Evolutionary conservation across 2,797 vertebrate species (phyloP), one percentile per base, ranked within the genome.

Genomic region (Tympanoctomys barrerae): DNA sequence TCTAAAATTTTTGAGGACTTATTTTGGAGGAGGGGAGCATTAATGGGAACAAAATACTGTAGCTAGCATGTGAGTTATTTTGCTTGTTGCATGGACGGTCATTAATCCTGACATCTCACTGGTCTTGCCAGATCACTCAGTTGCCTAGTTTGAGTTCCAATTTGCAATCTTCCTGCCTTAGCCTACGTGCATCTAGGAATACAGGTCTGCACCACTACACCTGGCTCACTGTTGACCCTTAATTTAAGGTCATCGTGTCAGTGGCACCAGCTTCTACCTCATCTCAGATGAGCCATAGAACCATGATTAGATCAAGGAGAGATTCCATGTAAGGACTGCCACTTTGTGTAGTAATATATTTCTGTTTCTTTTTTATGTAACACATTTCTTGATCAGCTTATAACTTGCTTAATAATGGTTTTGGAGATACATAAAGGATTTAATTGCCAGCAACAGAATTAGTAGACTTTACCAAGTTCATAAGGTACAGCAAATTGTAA

Each of bases 401-500:
- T 83, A 59, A 31, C 61, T 14, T 78, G 42, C 62, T 91, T 71
- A 83, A 88, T 83, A 78, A 91, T 61, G 68, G 42, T 83, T 81
- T 90, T 70, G 42, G 42, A 78, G 14, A n/a, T 54, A 6, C 13
- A 71, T 26, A 54, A 18, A 77, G 24, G 6, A 71, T n/a, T 75
- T 14, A 26, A 28, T 84, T 79, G n/a, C 61, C n/a, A 94, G 83
- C 42, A 64, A 89, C 70, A 83, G 10, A 36, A 73, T 73, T 42
- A 93, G 57, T 73, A 86, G 24, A 86, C 22, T 49, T 90, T 14
- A 90, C 16, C 7, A 87, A 87, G 24, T 68, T 87, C 2, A 54
- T 31, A 22, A 22, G 8, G 83, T 62, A 24, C 22, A 87, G 31
- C 4, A 89, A 61, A 62, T n/a, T 70, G 19, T 12, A 49, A 77